Evolutionary conservation across 2,888 invertebrate species (phyloP).

Genomic region (Elegia similella): DNA sequence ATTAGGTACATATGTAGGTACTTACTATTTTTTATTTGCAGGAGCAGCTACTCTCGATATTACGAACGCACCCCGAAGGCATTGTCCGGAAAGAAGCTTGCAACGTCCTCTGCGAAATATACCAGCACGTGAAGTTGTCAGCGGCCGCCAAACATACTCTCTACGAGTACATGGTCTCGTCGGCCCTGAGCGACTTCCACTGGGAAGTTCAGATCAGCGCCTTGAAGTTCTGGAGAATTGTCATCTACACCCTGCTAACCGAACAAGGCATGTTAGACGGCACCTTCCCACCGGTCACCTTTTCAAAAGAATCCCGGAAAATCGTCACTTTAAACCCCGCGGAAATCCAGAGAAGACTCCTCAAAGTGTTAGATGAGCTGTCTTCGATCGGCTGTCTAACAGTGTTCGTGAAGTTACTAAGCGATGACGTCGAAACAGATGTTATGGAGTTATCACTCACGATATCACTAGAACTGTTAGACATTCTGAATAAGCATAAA

Average conservation of each 20-base stretch:
- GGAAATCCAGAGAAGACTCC: constrained; percentile 84
- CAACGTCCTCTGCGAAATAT: constrained; percentile 84
- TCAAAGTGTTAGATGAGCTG: constrained; percentile 85
- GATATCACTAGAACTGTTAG: constrained; percentile 76
- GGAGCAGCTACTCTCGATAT: constrained; percentile 79
- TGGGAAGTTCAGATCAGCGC: constrained; percentile 91
- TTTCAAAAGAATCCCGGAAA: constrained; percentile 89
- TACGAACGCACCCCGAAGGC: constrained; percentile 87
- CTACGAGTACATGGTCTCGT: constrained; percentile 84
- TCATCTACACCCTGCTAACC: constrained; percentile 83
- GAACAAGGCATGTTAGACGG: constrained; percentile 94
- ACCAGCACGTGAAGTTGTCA: constrained; percentile 83
- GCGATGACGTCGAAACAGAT: constrained; percentile 87
- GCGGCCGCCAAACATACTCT: constrained; percentile 76
- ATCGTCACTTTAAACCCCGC: constrained; percentile 86
- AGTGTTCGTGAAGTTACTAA: constrained; percentile 84
- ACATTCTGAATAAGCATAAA: constrained; percentile 81
- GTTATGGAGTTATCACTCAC: constrained; percentile 84
- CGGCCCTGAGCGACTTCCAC: constrained; percentile 87
- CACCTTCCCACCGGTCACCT: constrained; percentile 88
- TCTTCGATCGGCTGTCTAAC: constrained; percentile 86
- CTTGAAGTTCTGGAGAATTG: constrained; percentile 86
- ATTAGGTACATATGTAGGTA: no score
- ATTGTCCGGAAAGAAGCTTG: constrained; percentile 89
- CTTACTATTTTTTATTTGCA: constrained; percentile 48